These are phyloP conservation scores for Aselliscus stoliczkanus DNA, from an alignment of 2,797 vertebrate species.

Conservation along the genomic window DNA sequence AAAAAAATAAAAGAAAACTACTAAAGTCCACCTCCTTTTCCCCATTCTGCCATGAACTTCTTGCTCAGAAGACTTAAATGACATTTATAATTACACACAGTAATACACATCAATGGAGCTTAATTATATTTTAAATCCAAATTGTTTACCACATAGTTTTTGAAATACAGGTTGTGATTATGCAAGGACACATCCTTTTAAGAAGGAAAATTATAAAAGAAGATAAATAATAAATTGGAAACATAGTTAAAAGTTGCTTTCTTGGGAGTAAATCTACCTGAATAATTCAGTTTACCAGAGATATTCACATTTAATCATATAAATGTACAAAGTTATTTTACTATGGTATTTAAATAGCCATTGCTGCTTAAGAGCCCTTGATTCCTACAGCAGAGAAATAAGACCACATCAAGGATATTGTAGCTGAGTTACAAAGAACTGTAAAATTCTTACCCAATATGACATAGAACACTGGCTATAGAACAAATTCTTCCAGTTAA, in stretches of 20 bases:
- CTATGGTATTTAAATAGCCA: background rate
- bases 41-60: background rate
- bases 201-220: background rate
- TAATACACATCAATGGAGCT: background rate
- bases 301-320: background rate
- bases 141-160: background rate
- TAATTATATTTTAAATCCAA: background rate
- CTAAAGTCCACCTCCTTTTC: background rate
- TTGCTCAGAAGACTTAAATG: background rate
- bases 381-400: background rate
- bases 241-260: background rate
- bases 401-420: background rate
- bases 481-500: background rate
- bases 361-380: background rate
- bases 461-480: background rate
- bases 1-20: background rate
- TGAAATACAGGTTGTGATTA: background rate
- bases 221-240: background rate
- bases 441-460: background rate
- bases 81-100: background rate
- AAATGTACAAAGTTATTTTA: background rate
- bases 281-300: background rate
- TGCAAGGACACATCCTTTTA: background rate
- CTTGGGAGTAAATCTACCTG: background rate
- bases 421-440: background rate